Evolutionary conservation across 2,797 vertebrate genomes (phyloP), one percentile per base, ranked within the genome.

Genomic region (Pithecia hirsuta): DNA sequence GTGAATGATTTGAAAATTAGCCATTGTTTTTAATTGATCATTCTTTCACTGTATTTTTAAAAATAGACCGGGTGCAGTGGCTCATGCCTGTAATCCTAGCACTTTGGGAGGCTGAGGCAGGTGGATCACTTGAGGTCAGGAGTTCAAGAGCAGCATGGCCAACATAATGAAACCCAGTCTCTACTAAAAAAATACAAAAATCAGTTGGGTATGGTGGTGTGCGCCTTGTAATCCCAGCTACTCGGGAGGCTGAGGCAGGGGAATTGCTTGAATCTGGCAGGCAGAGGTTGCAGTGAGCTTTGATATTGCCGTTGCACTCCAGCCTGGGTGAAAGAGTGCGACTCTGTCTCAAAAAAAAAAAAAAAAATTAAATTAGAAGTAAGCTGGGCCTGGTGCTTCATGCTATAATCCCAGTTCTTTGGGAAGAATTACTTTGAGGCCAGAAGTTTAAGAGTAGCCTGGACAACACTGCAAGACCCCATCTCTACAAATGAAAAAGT

Each of bases 1-100:
- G 44, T 67, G 12, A 93, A 59, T 48, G 41, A 83, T 67, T 92
- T 95, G 67, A 92, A 93, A 85, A 95, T 41, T 83, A 92, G 36
- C 28, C 48, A 22, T 33, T 84, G 30, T 85, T 93, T 75, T 50
- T 59, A 59, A 70, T 75, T 64, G 46, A 22, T 67, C 41, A 41
- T 86, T 20, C 44, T 90, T 74, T 89, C 12, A 46, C 30, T 67
- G 1, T 93, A 87, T 92, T 46, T 86, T 52, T 3, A 41, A 70
- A 95, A 95, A 44, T 19, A 78, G 59, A 8, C 15, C 17, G 33
- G 30, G 61, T 17, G 7, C 4, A 7, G 33, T 67, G 3, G 33
- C 33, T 67, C 61, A 67, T 4, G 7, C 61, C 61, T 67, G 33
- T 67, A n/a, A 67, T 67, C 33, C 33, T n/a, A n/a, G 33, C 33